Evolutionary conservation across 1,140 invertebrate species (phyloP), one percentile per base, ranked within the genome.

Genomic region (Drosophila sp.): DNA sequence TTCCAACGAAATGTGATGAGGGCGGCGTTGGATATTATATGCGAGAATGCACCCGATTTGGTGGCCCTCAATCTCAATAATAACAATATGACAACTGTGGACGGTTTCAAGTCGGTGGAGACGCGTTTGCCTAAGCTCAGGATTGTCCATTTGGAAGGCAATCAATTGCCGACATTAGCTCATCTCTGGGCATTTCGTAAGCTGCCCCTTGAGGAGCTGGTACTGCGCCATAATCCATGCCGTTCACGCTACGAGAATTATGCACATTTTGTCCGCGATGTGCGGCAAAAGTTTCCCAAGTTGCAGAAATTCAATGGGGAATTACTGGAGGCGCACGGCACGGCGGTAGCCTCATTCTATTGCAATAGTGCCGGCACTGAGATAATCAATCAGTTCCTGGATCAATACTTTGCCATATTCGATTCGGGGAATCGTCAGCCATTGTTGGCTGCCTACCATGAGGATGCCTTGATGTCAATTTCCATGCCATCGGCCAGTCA

Each of bases 391-490:
- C 94, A 95, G 70, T 98, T 98, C 91, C 86, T 98, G 1, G 94
- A 96, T 70, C 96, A 97, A 83, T 98, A 97, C 92, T 98, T 96
- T 78, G 93, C 93, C 0, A 94, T 98, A 55, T 98, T 96, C 89
- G 98, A 98, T 92, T 95, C 95, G 17, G 95, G 95, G 17, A 95
- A 95, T 73, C 93, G 97, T 8, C 95, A 96, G 80, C 94, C 95
- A 0, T 89, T 99, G 54, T 82, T 97, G 7, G 95, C 96, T 72
- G 97, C 97, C 0, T 99, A 99, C 90, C 96, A 98, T 86, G 97
- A 98, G 82, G 92, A 96, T 17, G 96, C 96, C 0, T 93, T 94
- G 62, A 95, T 98, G 80, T 97, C 97, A 2, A 93, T 97, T 85
- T 93, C 94, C 74, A 93, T 71, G 93, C 92, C 91, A 11, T 83